Base-by-base conservation (phyloP, 2,797 vertebrate species). In the Halcyon badia region DNA sequence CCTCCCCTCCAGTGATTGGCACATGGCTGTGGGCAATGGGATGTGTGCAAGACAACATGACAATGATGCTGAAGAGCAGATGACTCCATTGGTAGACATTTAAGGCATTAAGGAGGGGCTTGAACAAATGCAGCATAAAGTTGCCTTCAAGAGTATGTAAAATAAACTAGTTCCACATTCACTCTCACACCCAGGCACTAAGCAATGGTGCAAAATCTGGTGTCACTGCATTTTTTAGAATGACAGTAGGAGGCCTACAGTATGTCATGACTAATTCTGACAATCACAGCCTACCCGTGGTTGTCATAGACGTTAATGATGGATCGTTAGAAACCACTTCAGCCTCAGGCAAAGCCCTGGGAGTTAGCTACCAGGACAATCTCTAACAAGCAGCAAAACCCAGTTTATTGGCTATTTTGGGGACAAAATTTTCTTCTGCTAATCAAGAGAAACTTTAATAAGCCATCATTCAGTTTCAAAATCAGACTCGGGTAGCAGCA, bases 281-380 rank as follows among this genome's bases (percentile, higher is more conserved):
- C 84, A 95, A 96, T 95, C 91, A 81, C 84, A 80, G 91, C 69
- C 61, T 57, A 88, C 76, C 91, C 35, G 5, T 11, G 15, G 85
- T 87, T 95, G 97, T 97, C 95, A 94, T 2, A 94, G 92, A 97
- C 95, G 87, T 90, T 97, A 97, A 97, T 96, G 95, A 98, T 87
- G 95, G 89, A 94, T 84, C 91, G 52, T 89, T 92, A 86, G 83
- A 97, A 88, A 95, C 87, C 41, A 22, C 85, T 91, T 78, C 83
- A 83, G 93, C 97, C 93, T 31, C 71, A 93, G 96, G 96, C 97
- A 97, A 91, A 96, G 97, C 97, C 97, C 69, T 91, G 81, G 96
- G 96, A 89, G 73, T 90, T 94, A 90, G 87, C 94, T 94, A 86
- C 89, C 58, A 96, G 83, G 49, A 52, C 92, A 89, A 52, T 35